Evolutionary conservation across 2,888 invertebrate species (phyloP).

Genomic region (Drosophila niveifrons): DNA sequence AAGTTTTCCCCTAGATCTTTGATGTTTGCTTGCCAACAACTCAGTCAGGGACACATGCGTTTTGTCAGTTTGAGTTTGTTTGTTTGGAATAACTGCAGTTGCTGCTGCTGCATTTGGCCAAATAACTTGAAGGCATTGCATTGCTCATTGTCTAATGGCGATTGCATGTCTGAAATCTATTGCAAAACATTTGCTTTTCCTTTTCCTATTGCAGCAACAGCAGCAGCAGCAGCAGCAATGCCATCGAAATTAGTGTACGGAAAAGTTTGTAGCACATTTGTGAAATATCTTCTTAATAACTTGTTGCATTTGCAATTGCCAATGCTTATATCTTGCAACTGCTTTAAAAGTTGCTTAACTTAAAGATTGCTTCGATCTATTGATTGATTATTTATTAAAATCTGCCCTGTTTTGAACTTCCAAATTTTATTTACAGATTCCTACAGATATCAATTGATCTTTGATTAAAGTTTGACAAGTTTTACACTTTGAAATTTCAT

Average conservation of each 20-base stretch:
- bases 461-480: no score
- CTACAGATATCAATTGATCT: no score
- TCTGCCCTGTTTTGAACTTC: no score
- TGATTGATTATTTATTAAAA: no score
- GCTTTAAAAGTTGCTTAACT: no score
- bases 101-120: constrained; percentile 4
- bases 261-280: neutral
- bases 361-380: no score
- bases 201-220: constrained; percentile 11
- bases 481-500: no score
- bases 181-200: constrained; percentile 20
- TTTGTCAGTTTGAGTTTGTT: neutral
- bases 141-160: constrained; percentile 2
- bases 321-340: neutral
- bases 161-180: constrained; percentile 23
- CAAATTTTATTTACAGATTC: no score
- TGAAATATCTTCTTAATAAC: constrained; percentile 1
- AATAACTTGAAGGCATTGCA: neutral
- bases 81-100: neutral
- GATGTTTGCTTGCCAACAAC: neutral
- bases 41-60: neutral
- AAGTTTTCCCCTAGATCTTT: neutral
- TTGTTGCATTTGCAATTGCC: neutral
- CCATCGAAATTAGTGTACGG: neutral
- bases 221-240: constrained; percentile 3